Conservation (phyloP, 35 echinoderm and acorn worm genomes). For the Apostichopus californicus region DNA sequence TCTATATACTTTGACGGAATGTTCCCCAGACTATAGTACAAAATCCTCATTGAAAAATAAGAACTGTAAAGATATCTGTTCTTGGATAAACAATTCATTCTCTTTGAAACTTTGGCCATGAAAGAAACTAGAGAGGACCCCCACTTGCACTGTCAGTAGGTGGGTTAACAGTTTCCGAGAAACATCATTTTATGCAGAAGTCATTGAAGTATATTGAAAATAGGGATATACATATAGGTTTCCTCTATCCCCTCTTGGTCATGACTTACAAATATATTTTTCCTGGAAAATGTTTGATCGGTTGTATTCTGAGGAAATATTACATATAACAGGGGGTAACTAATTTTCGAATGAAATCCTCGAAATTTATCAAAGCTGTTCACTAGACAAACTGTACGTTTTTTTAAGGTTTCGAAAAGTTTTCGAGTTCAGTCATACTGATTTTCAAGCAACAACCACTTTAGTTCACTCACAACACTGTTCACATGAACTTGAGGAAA, state of each 20-base stretch:
- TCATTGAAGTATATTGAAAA: neutral
- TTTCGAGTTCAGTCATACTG: neutral
- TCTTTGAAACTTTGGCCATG: neutral
- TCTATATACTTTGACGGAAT: neutral
- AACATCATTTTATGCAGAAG: conserved; percentile 10
- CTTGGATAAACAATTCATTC: neutral
- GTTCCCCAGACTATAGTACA: conserved; percentile 11
- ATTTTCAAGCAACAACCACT: neutral
- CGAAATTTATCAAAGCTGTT: neutral
- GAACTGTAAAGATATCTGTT: neutral
- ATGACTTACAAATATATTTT: neutral
- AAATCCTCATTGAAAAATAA: conserved; percentile 32
- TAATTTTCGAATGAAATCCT: conserved; percentile 9
- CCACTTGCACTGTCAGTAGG: neutral
- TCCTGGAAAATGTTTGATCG: neutral
- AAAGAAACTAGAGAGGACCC: neutral
- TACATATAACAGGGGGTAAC: neutral
- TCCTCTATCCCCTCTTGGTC: neutral
- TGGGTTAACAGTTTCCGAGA: conserved; percentile 4
- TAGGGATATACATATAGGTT: conserved; percentile 6
- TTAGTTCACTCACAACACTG: neutral
- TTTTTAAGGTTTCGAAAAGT: neutral
- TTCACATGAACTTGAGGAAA: conserved; percentile 1
- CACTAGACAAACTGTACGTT: neutral
- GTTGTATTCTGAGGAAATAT: conserved; percentile 2